phyloP scores from a whole-genome alignment of 2,113 vertebrate genomes.

The Cyprinus carpio region DNA sequence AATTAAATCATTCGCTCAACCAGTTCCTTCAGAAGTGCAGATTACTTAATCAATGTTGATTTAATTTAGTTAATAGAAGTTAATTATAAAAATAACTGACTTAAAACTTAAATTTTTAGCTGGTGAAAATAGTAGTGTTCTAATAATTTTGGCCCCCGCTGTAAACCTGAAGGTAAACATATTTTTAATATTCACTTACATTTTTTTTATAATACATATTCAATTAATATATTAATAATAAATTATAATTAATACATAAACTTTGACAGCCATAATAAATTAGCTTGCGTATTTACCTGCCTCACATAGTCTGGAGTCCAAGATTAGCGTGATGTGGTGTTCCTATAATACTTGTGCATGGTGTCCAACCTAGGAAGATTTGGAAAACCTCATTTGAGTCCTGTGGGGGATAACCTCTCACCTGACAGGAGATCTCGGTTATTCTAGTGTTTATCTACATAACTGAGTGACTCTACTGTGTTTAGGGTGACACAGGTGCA shows the following conservation, averaged over 20 bases:
- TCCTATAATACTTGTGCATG: not conserved
- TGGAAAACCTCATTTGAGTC: not conserved
- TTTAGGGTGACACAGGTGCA: slow-evolving; percentile 7
- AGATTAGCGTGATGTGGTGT: not conserved
- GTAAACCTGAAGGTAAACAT: not conserved
- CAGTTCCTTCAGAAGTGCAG: not conserved
- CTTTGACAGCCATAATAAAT: too few species aligned
- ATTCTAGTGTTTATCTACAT: not conserved
- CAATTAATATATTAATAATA: too few species aligned
- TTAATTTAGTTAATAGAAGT: too few species aligned
- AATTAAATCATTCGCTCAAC: not conserved
- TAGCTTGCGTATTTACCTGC: not conserved
- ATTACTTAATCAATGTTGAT: not conserved
- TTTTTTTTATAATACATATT: too few species aligned
- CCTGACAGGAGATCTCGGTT: not conserved
- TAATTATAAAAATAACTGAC: too few species aligned
- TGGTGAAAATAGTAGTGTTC: too few species aligned
- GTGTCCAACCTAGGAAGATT: not conserved
- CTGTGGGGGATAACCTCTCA: not conserved
- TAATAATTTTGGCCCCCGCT: too few species aligned
- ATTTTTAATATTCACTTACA: not conserved
- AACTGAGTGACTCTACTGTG: not conserved
- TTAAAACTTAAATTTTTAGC: too few species aligned
- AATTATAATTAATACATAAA: too few species aligned
- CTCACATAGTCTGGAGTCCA: not conserved